phyloP scores from a whole-genome alignment of 2,888 invertebrate genomes.

The Odontomyia ornata region DNA sequence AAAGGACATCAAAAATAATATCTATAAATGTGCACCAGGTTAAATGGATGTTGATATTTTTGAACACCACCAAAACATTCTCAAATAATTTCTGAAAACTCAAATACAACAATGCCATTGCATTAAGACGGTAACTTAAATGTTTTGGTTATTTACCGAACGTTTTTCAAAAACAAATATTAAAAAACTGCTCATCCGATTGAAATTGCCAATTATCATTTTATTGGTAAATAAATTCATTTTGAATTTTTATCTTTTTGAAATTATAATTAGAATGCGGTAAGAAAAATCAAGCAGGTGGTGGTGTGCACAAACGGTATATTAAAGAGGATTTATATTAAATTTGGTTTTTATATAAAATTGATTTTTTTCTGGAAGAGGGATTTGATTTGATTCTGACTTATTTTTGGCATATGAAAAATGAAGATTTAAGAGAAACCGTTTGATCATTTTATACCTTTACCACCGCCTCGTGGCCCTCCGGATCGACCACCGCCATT shows the following conservation, averaged over 20 bases:
- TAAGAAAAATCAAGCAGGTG: conserved; percentile 43
- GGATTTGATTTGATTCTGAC: too few species aligned
- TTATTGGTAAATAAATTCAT: background rate
- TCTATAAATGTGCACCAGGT: conserved; percentile 14
- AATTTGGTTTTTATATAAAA: background rate
- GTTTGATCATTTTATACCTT: conserved; percentile 71
- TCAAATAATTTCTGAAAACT: background rate
- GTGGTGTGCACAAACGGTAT: conserved; percentile 50
- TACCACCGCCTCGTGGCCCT: conserved; percentile 84
- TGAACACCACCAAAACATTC: conserved; percentile 33
- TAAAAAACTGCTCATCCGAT: background rate
- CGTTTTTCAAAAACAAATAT: conserved; percentile 4
- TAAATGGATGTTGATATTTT: conserved; percentile 1
- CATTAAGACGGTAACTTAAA: too few species aligned
- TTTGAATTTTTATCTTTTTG: background rate
- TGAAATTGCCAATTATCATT: conserved; percentile 12
- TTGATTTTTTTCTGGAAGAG: background rate
- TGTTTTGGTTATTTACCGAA: background rate
- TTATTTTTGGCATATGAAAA: background rate
- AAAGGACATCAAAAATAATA: background rate
- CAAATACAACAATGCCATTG: too few species aligned
- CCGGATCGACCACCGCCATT: conserved; percentile 83
- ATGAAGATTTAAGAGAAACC: conserved; percentile 40
- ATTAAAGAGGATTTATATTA: background rate
- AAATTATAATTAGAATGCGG: background rate